A percentile compares a stretch with the other conserved stretches of the same genome.
These are phyloP conservation scores for Desoria tigrina DNA, from an alignment of 2,888 invertebrate species.

Conservation along the genomic window DNA sequence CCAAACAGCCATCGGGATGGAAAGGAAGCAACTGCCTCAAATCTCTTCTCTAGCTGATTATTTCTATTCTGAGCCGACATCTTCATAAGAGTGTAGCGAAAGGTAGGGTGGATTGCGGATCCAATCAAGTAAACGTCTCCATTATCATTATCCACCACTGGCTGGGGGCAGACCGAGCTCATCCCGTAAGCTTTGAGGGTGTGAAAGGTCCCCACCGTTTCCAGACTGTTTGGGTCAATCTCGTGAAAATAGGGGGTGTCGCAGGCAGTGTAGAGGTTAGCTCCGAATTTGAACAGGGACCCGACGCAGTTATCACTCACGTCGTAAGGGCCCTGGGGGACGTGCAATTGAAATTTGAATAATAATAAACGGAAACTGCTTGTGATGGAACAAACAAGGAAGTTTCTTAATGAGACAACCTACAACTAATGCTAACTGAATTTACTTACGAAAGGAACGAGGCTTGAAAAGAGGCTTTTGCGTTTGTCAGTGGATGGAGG, in stretches of 20 bases:
- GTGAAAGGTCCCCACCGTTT: slow-evolving; percentile 54
- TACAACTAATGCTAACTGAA: too few relatives aligned
- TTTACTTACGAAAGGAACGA: too few relatives aligned
- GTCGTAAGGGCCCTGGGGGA: slow-evolving; percentile 53
- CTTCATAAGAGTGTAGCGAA: slow-evolving; percentile 34
- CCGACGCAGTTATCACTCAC: slow-evolving; percentile 60
- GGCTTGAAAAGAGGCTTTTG: too few relatives aligned
- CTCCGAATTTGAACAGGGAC: slow-evolving; percentile 57
- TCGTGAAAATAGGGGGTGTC: slow-evolving; percentile 58
- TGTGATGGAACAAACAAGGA: too few relatives aligned
- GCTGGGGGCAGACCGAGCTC: slow-evolving; percentile 33
- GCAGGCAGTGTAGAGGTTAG: slow-evolving; percentile 59
- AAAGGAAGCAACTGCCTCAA: slow-evolving; percentile 54
- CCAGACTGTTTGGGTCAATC: slow-evolving; percentile 58
- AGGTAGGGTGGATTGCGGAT: slow-evolving; percentile 41
- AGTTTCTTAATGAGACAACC: too few relatives aligned
- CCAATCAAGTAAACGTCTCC: slow-evolving; percentile 37
- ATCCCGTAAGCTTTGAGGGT: slow-evolving; percentile 34
- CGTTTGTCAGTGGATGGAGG: too few relatives aligned
- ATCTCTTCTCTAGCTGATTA: slow-evolving; percentile 32
- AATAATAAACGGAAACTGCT: neutral
- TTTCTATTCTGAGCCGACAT: slow-evolving; percentile 18
- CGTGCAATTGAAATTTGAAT: slow-evolving; percentile 1
- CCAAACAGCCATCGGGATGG: slow-evolving; percentile 54
- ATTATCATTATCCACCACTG: slow-evolving; percentile 31